A percentile compares a stretch with the other conserved stretches of the same genome.
phyloP scores from a whole-genome alignment of 2,888 invertebrate species.

The Lobophora halterata region DNA sequence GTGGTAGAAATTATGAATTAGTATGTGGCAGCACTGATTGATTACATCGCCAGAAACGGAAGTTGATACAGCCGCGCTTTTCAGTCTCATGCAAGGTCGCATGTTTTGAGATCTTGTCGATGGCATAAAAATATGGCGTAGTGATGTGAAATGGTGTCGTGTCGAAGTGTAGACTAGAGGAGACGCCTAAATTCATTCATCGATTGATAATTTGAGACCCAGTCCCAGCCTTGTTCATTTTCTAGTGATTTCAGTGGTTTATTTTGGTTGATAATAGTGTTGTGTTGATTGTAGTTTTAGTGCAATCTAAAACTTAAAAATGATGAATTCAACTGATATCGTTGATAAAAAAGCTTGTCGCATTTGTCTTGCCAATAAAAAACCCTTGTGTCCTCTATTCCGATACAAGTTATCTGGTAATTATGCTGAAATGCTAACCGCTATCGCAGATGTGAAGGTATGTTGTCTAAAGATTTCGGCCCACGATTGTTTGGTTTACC shows the following conservation, averaged over 20 bases:
- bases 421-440: constrained; percentile 77
- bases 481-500: no score
- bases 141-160: constrained; percentile 38
- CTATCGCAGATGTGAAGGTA: constrained; percentile 75
- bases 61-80: no score
- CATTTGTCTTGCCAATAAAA: constrained; percentile 68
- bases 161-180: no score
- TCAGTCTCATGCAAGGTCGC: no score
- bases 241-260: constrained; percentile 30
- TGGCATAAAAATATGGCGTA: no score
- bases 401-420: constrained; percentile 73
- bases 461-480: no score
- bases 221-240: constrained; percentile 23
- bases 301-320: constrained; percentile 42
- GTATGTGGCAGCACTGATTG: no score
- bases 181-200: constrained; percentile 17
- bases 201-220: constrained; percentile 21
- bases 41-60: no score
- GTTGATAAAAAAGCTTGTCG: constrained; percentile 68
- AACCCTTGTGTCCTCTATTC: constrained; percentile 68
- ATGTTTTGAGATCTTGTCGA: constrained; percentile 12
- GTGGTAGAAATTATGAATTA: no score
- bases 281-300: constrained; percentile 26
- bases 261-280: constrained; percentile 23
- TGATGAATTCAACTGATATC: constrained; percentile 52